These are phyloP conservation scores for Spicauda simplicius DNA, from an alignment of 2,888 invertebrate species.

Conservation along the genomic window DNA sequence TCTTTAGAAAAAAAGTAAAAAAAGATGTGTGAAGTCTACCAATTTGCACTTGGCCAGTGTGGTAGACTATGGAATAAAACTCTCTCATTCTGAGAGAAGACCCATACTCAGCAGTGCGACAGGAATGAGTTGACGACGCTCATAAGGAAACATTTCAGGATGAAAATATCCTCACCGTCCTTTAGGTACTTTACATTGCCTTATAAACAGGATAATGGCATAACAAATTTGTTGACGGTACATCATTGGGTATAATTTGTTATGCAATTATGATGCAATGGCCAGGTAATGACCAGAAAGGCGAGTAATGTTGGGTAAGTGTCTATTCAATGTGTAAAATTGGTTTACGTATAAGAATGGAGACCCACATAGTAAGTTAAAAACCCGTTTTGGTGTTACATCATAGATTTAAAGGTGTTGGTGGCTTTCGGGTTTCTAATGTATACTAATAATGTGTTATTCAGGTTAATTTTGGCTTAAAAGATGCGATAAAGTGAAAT, in stretches of 20 bases:
- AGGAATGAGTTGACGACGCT: too few relatives aligned
- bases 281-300: constrained; percentile 35
- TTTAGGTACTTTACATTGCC: neutral
- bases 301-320: constrained; percentile 27
- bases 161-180: too few relatives aligned
- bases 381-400: neutral
- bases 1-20: too few relatives aligned
- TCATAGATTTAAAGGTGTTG: neutral
- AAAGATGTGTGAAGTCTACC: too few relatives aligned
- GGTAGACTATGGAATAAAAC: too few relatives aligned
- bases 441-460: too few relatives aligned
- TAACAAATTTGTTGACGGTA: constrained; percentile 18
- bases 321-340: constrained; percentile 27
- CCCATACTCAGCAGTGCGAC: too few relatives aligned
- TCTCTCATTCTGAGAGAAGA: too few relatives aligned
- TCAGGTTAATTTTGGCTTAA: too few relatives aligned
- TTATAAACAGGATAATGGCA: constrained; percentile 4
- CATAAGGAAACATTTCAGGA: too few relatives aligned
- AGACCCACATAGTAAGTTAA: neutral
- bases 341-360: constrained; percentile 5
- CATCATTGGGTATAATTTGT: constrained; percentile 23
- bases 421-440: neutral
- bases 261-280: constrained; percentile 33
- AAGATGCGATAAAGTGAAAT: too few relatives aligned
- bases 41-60: too few relatives aligned